Evolutionary conservation across 2,888 invertebrate genomes (phyloP), one percentile per base, ranked within the genome.

Genomic region (Tuberolachnus salignus): DNA sequence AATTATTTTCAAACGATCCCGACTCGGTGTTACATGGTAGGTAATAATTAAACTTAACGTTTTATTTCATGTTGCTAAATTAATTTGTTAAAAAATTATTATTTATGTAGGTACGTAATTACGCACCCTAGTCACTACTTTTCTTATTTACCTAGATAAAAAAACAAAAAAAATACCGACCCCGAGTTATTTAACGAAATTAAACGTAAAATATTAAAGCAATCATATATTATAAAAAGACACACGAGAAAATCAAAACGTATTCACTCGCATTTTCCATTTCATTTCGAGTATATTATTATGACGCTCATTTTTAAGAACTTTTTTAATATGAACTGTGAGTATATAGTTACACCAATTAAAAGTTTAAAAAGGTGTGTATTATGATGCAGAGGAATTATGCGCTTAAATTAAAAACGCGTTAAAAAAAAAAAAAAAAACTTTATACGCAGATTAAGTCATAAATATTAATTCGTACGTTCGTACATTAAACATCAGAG

Each of bases 341-440:
- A 46, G 6, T 34, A 19, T 69, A 51, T 26, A 34, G 67, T 42
- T 21, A 19, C 14, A 16, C 55, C 21, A 21, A 69, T 55, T 69
- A 55, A 16, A 55, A 42, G 16, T 55, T 42, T 1, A 70, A 64
- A 69, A 42, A 70, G 21, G 69, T 42, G 53, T 51, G 26, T 34
- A 34, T 34, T 34, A 34, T 67, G 51, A 26, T 51, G 19, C 42
- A 14, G 53, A 55, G 42, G 55, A 70, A 21, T 23, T 23, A 55
- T 42, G 21, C 21, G 16, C 55, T 70, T 70, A 57, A 70, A 70
- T 70, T 57, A 57, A 70, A 69, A 70, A 70, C n/a, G 44, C 10
- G 23, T 57, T 42, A 53, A 70, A 53, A 70, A 53, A 70, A 53
- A 70, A 34, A 34, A 4, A 34, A 34, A 34, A 57, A 69, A 46